Conservation (phyloP, 2,888 invertebrate species). For the Rhagophthalmus giganteus region DNA sequence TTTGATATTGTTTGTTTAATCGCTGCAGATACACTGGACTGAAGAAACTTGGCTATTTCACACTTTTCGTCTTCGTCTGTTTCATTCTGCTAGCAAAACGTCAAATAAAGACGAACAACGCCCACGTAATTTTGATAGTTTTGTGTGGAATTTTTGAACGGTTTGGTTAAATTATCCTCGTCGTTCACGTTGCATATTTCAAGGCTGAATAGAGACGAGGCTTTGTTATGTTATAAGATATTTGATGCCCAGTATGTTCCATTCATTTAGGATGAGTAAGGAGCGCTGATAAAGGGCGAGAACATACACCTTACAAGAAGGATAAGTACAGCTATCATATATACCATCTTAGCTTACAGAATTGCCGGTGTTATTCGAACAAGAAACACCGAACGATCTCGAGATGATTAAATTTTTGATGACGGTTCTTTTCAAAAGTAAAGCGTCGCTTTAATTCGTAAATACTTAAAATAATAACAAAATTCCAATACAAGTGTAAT, state of each 20-base stretch:
- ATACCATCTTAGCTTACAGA: conserved; percentile 24
- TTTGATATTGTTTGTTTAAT: conserved; percentile 52
- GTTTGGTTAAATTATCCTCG: conserved; percentile 17
- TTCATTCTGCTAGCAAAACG: not conserved
- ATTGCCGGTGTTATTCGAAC: conserved; percentile 20
- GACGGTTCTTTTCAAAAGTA: too few species aligned
- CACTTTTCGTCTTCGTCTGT: conserved; percentile 14
- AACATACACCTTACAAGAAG: conserved; percentile 22
- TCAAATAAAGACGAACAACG: conserved; percentile 12
- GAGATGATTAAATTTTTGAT: too few species aligned
- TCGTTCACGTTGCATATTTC: conserved; percentile 17
- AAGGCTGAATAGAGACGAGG: conserved; percentile 21
- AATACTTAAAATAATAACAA: too few species aligned
- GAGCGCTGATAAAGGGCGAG: conserved; percentile 20
- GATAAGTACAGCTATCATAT: conserved; percentile 24
- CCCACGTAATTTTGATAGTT: too few species aligned
- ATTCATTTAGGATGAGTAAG: conserved; percentile 30
- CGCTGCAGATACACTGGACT: conserved; percentile 36
- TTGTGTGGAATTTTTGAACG: too few species aligned
- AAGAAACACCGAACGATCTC: conserved; percentile 6
- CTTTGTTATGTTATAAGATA: conserved; percentile 22
- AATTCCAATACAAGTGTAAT: not conserved
- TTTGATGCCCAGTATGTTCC: conserved; percentile 29
- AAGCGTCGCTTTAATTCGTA: too few species aligned
- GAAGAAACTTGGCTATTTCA: conserved; percentile 12